Conservation (phyloP, 2,797 vertebrate genomes). For the Pampus argenteus region DNA sequence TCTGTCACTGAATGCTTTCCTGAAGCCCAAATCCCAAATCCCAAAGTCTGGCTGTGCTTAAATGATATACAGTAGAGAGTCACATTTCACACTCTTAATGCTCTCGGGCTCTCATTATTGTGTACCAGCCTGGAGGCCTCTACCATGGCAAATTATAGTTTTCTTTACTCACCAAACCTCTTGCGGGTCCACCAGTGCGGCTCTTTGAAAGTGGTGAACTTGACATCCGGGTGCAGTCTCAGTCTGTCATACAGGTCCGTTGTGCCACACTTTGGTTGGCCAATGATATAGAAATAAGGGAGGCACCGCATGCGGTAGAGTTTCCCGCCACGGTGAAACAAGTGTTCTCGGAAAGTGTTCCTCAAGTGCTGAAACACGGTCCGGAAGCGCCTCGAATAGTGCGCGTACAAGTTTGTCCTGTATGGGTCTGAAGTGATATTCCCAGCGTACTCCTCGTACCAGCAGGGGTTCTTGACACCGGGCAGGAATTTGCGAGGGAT, state of each 20-base stretch:
- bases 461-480: slow-evolving; percentile 93
- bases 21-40: no score
- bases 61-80: slow-evolving; percentile 28
- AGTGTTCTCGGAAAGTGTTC: slow-evolving; percentile 90
- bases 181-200: slow-evolving; percentile 99
- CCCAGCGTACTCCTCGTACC: slow-evolving; percentile 92
- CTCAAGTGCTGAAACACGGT: slow-evolving; percentile 90
- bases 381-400: slow-evolving; percentile 91
- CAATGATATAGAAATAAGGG: slow-evolving; percentile 97
- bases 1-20: slow-evolving; percentile 33
- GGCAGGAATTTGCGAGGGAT: slow-evolving; percentile 91
- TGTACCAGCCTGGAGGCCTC: slow-evolving; percentile 13
- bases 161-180: slow-evolving; percentile 90
- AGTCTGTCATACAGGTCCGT: slow-evolving; percentile 95
- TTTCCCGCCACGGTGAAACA: slow-evolving; percentile 84
- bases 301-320: slow-evolving; percentile 93
- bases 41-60: slow-evolving; percentile 14
- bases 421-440: slow-evolving; percentile 91
- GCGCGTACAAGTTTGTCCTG: slow-evolving; percentile 90
- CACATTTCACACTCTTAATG: slow-evolving; percentile 36
- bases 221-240: slow-evolving; percentile 91
- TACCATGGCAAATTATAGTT: slow-evolving; percentile 12
- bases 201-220: slow-evolving; percentile 95
- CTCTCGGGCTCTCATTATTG: slow-evolving; percentile 46
- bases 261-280: slow-evolving; percentile 97